These are phyloP conservation scores for Apodemia zela DNA, from an alignment of 2,888 invertebrate genomes.

Conservation along the genomic window DNA sequence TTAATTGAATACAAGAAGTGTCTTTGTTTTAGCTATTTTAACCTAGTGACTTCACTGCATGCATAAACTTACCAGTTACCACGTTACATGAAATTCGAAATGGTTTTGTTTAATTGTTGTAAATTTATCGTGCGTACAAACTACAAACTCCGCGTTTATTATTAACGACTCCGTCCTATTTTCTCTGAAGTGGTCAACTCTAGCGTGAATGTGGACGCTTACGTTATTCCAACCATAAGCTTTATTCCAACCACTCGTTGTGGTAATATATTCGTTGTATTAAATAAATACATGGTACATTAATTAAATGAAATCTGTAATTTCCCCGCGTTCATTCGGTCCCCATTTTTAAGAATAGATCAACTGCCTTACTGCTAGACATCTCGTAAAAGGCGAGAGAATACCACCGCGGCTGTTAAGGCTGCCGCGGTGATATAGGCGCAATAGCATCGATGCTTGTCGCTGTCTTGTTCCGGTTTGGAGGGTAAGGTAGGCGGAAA, in stretches of 20 bases:
- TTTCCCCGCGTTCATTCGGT: no score
- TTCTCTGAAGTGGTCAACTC: slow-evolving; percentile 40
- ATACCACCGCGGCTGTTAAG: no score
- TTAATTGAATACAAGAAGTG: no score
- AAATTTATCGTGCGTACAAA: slow-evolving; percentile 20
- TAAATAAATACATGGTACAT: not conserved
- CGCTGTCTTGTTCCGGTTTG: no score
- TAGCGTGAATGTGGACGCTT: slow-evolving; percentile 35
- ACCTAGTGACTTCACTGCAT: not conserved
- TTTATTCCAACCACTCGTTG: slow-evolving; percentile 1
- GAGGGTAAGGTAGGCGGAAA: no score
- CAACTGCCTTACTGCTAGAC: no score
- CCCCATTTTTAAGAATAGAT: no score
- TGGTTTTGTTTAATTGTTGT: slow-evolving; percentile 19
- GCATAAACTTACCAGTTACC: not conserved
- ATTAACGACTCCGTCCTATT: slow-evolving; percentile 22
- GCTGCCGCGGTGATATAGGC: no score
- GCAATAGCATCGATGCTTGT: no score
- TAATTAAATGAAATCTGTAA: no score
- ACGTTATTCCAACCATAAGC: slow-evolving; percentile 7
- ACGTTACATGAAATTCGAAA: not conserved
- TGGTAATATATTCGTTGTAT: slow-evolving; percentile 4
- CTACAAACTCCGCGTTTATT: slow-evolving; percentile 15
- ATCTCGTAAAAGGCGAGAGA: no score
- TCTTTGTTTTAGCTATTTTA: not conserved